Evolutionary conservation across 2,888 invertebrate species (phyloP).

Genomic region (Rhamnusium bicolor): DNA sequence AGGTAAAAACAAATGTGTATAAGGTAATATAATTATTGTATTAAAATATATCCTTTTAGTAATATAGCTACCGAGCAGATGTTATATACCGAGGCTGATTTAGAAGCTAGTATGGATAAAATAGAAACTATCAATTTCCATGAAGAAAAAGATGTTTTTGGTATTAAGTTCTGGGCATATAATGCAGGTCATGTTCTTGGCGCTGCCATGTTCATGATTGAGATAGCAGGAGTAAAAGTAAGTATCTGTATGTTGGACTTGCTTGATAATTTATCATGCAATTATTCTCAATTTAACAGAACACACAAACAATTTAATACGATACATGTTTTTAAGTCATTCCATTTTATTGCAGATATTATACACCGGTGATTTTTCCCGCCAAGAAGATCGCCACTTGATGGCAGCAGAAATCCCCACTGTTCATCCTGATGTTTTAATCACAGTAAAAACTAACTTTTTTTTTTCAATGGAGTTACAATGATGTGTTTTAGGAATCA

Average conservation of each 20-base stretch:
- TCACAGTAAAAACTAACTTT: constrained; percentile 74
- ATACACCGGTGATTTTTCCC: constrained; percentile 98
- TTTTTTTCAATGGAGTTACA: background rate
- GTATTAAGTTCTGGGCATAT: constrained; percentile 98
- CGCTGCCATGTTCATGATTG: constrained; percentile 99
- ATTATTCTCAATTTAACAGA: too few relatives aligned
- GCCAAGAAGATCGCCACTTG: constrained; percentile 98
- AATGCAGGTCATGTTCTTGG: constrained; percentile 99
- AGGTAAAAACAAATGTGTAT: constrained; percentile 48
- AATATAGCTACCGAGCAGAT: constrained; percentile 97
- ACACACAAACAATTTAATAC: too few relatives aligned
- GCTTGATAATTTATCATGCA: too few relatives aligned
- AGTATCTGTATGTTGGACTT: too few relatives aligned
- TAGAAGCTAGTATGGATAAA: constrained; percentile 98
- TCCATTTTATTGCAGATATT: constrained; percentile 79
- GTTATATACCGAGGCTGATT: constrained; percentile 97
- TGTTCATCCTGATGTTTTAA: constrained; percentile 96
- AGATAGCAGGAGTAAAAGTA: constrained; percentile 94
- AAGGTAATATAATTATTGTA: background rate
- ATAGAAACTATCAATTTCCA: constrained; percentile 99
- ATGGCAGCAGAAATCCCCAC: constrained; percentile 99
- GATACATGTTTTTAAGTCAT: too few relatives aligned
- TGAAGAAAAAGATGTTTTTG: constrained; percentile 97
- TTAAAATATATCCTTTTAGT: constrained; percentile 71
- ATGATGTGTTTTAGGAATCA: constrained; percentile 81